phyloP scores from a whole-genome alignment of 23 tunicate species.

The Styela plicata region DNA sequence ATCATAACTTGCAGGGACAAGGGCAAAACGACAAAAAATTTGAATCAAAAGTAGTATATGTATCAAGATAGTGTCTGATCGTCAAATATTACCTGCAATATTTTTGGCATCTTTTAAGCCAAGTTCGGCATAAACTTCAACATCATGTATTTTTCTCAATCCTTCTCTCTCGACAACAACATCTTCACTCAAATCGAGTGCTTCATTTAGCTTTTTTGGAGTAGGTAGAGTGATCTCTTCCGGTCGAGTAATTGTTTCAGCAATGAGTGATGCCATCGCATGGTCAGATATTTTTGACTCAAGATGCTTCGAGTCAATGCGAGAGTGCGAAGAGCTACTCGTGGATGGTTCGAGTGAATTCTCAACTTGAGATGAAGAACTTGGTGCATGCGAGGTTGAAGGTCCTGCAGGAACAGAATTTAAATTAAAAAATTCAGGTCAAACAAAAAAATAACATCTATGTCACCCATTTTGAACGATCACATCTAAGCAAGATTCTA shows the following conservation, averaged over 20 bases:
- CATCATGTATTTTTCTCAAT: background rate
- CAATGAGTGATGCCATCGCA: slow-evolving; percentile 55
- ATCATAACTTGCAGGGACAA: too few species aligned
- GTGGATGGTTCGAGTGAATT: background rate
- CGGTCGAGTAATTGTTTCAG: slow-evolving; percentile 56
- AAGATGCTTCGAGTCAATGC: background rate
- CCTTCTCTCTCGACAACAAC: background rate
- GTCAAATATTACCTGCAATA: slow-evolving; percentile 10
- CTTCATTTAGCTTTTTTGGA: slow-evolving; percentile 30
- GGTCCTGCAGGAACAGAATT: background rate
- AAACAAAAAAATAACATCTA: too few species aligned
- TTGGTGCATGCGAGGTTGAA: background rate
- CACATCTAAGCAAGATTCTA: too few species aligned
- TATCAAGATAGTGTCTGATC: too few species aligned
- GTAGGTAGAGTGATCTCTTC: slow-evolving; percentile 65
- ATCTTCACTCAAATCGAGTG: background rate
- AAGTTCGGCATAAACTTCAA: slow-evolving; percentile 12
- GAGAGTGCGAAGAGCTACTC: background rate
- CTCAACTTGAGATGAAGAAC: background rate
- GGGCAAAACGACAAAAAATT: too few species aligned
- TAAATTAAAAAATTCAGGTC: background rate
- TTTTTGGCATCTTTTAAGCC: background rate
- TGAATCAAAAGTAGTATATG: too few species aligned
- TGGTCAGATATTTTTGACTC: slow-evolving; percentile 16
- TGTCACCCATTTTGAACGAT: too few species aligned